Evolutionary conservation across 1,140 invertebrate species (phyloP), one percentile per base, ranked within the genome.

Genomic region (Cydia amplana): DNA sequence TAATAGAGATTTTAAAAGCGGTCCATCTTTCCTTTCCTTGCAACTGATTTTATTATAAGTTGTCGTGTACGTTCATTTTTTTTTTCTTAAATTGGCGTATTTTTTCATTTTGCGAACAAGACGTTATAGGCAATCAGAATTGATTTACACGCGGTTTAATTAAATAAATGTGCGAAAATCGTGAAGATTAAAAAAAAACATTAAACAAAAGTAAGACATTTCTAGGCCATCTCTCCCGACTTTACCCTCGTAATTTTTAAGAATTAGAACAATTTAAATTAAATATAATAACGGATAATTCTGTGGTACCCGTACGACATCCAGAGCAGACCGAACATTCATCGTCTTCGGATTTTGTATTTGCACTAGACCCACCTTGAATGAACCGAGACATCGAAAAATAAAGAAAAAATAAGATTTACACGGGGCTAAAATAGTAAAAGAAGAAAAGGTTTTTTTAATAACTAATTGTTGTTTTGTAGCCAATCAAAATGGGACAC

Each of bases 11-110:
- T 18, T n/a, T 0, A 51, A 51, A 51, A 51, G 49, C n/a, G 49
- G 49, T 51, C 49, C 49, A 51, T 51, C 49, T 51, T 51, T 51
- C 49, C 43, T 46, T 51, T 51, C n/a, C n/a, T 51, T 51, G 49
- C n/a, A 51, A 51, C 14, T 51, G 10, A 51, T 51, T 51, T 18
- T n/a, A 51, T 1, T 51, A 5, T n/a, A 51, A n/a, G n/a, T n/a
- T 4, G 32, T 36, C 32, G 32, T 36, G 32, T 36, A 36, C 7
- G 32, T 36, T 36, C 6, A 36, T 36, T 7, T 28, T 46, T 49
- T 49, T 49, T 49, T 49, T 4, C 16, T 16, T 4, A 49, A 49
- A 16, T 49, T 49, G 36, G 36, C 14, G 14, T 49, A 16, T 49
- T 49, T 16, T 16, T 16, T 49, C 14, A 3, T 49, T 49, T 16